Evolutionary conservation across 2,888 invertebrate species (phyloP).

Genomic region (Neria commutata): DNA sequence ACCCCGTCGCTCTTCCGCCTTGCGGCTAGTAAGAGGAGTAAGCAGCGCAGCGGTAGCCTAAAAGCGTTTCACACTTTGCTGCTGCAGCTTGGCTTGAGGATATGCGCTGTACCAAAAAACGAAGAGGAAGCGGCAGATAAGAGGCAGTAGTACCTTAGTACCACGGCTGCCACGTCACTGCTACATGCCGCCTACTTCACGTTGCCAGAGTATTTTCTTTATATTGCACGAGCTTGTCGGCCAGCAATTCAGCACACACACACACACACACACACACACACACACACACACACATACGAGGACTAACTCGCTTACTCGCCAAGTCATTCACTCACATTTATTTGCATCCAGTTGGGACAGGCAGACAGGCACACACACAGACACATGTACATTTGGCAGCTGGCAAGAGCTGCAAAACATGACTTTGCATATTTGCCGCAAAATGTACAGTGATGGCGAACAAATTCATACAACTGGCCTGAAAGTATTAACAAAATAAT

Average conservation of each 20-base stretch:
- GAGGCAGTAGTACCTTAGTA: not conserved
- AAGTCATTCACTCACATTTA: not conserved
- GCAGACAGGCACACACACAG: too few species aligned
- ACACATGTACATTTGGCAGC: constrained; percentile 1
- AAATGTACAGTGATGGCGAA: not conserved
- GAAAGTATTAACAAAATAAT: too few species aligned
- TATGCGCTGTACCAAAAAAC: not conserved
- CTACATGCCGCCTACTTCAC: constrained; percentile 23
- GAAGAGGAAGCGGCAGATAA: not conserved
- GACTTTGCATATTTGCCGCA: not conserved
- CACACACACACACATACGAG: constrained; percentile 15
- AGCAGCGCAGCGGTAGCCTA: not conserved
- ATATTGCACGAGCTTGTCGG: constrained; percentile 24
- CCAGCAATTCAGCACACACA: constrained; percentile 41
- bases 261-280: constrained; percentile 8
- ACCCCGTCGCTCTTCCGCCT: not conserved
- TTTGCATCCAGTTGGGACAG: constrained; percentile 3
- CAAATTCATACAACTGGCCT: too few species aligned
- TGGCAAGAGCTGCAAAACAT: constrained; percentile 2
- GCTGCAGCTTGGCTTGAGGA: constrained; percentile 14
- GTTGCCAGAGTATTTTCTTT: constrained; percentile 26
- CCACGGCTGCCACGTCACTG: constrained; percentile 15
- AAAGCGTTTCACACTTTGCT: constrained; percentile 5
- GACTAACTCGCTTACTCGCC: not conserved
- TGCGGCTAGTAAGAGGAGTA: not conserved